phyloP scores from a whole-genome alignment of 2,113 vertebrate genomes.

The Coreoperca whiteheadi region DNA sequence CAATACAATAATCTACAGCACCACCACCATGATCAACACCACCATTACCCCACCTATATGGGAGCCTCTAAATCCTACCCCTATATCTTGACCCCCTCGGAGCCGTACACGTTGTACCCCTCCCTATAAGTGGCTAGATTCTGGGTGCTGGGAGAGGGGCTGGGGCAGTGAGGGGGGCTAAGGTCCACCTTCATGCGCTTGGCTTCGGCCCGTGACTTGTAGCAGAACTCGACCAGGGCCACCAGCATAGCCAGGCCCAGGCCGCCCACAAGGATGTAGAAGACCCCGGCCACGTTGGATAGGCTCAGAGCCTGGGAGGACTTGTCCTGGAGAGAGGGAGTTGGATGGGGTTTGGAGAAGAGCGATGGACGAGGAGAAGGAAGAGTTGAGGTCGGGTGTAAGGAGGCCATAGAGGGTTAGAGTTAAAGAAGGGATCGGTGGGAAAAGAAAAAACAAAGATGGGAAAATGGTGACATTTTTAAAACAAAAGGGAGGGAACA shows the following conservation, averaged over 20 bases:
- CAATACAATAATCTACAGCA: constrained; percentile 83
- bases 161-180: constrained; percentile 92
- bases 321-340: constrained; percentile 92
- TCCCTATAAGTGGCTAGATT: constrained; percentile 99
- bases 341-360: not conserved
- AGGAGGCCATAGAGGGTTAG: not conserved
- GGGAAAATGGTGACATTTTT: not conserved
- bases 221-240: constrained; percentile 99
- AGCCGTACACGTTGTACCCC: constrained; percentile 99
- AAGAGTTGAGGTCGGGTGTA: not conserved
- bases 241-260: constrained; percentile 99
- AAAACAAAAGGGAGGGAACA: not conserved
- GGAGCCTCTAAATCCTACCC: constrained; percentile 98
- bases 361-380: not conserved
- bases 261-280: constrained; percentile 99
- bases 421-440: not conserved
- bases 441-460: no score
- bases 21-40: constrained; percentile 80
- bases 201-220: constrained; percentile 99
- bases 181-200: constrained; percentile 99
- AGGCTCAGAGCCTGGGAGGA: constrained; percentile 98
- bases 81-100: constrained; percentile 99
- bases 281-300: constrained; percentile 99
- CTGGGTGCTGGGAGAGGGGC: constrained; percentile 99
- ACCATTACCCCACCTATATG: constrained; percentile 92